Percentiles rank a stretch among this genome's conserved stretches.
Evolutionary conservation across 1,140 invertebrate species (phyloP).

Genomic region (Gryllus bimaculatus): DNA sequence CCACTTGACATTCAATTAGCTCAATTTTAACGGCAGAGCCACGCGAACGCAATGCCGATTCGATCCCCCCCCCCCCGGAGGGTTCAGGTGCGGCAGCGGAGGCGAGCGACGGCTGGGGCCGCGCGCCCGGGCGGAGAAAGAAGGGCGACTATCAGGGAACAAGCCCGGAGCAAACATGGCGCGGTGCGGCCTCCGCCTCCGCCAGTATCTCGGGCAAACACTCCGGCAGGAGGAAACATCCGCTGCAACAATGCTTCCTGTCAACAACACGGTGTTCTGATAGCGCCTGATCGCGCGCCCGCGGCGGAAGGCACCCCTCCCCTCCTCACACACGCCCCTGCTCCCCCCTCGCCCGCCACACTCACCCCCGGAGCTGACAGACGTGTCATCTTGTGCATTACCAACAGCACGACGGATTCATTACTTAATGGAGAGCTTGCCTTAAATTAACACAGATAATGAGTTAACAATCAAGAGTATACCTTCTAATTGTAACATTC

Average conservation of each 20-base stretch:
- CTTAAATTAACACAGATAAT: too few relatives aligned
- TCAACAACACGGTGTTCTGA: background rate
- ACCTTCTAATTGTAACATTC: too few relatives aligned
- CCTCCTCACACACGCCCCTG: background rate
- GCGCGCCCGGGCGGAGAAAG: background rate
- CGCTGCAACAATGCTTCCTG: conserved; percentile 2
- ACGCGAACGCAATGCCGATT: too few relatives aligned
- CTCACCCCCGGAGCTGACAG: background rate
- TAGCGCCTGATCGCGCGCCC: background rate
- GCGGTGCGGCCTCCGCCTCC: too few relatives aligned
- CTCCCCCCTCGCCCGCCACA: too few relatives aligned
- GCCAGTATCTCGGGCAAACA: background rate
- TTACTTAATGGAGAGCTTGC: too few relatives aligned
- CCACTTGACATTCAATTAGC: too few relatives aligned
- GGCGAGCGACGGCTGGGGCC: background rate
- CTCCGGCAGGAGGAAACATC: background rate
- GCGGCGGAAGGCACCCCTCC: background rate
- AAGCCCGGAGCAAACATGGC: background rate
- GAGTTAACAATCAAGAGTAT: too few relatives aligned
- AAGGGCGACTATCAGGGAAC: background rate
- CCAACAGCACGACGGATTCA: too few relatives aligned
- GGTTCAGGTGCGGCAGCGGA: background rate
- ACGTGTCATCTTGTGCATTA: background rate
- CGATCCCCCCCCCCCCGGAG: too few relatives aligned
- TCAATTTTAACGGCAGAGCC: too few relatives aligned